A percentile compares a stretch with the other conserved stretches of the same genome.
phyloP scores from a whole-genome alignment of 2,888 invertebrate genomes.

The Macropis europaea region DNA sequence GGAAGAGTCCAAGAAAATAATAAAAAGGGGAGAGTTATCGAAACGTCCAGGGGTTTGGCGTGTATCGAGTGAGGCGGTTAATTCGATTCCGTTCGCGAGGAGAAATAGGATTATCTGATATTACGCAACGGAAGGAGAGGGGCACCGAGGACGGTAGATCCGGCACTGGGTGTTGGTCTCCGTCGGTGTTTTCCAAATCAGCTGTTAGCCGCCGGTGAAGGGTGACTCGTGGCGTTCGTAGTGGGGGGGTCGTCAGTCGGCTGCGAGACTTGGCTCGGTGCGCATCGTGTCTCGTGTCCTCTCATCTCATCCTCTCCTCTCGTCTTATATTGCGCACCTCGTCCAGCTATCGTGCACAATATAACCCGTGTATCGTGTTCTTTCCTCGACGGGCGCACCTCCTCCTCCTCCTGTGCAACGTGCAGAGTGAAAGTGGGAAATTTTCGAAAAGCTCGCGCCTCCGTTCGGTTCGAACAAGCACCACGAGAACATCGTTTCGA shows the following conservation, averaged over 20 bases:
- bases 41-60: background rate
- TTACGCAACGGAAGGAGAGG: slow-evolving; percentile 37
- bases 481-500: too few relatives aligned
- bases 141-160: slow-evolving; percentile 17
- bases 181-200: slow-evolving; percentile 75
- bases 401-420: too few relatives aligned
- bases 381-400: too few relatives aligned
- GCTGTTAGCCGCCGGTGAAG: slow-evolving; percentile 69
- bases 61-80: background rate
- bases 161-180: slow-evolving; percentile 55
- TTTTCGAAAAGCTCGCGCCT: too few relatives aligned
- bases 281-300: slow-evolving; percentile 24
- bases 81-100: background rate
- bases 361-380: background rate
- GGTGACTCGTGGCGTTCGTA: slow-evolving; percentile 39
- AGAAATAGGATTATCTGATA: slow-evolving; percentile 20
- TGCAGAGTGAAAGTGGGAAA: background rate
- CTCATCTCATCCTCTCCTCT: too few relatives aligned
- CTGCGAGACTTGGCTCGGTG: slow-evolving; percentile 64
- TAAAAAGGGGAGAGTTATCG: too few relatives aligned
- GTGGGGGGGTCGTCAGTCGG: slow-evolving; percentile 58
- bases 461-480: too few relatives aligned
- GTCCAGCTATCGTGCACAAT: background rate
- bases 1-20: too few relatives aligned
- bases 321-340: background rate